Percentiles rank a stretch among this genome's conserved stretches.
These are phyloP conservation scores for Pachypsylla venusta DNA, from an alignment of 1,140 invertebrate species.

Conservation along the genomic window DNA sequence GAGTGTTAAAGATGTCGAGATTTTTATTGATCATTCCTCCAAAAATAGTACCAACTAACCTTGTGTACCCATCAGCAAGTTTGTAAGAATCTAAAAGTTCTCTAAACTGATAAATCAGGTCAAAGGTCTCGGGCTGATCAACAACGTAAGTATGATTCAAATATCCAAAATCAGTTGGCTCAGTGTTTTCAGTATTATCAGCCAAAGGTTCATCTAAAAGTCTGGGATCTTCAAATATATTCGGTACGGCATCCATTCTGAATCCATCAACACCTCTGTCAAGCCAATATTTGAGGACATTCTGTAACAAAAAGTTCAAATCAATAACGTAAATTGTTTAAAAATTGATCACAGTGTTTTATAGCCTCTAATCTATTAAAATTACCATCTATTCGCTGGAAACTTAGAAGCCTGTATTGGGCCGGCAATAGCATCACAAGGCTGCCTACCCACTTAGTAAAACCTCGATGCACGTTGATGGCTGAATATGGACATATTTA, in stretches of 20 bases:
- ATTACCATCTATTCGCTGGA: neutral
- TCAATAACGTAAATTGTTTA: too few relatives aligned
- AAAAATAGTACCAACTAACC: too few relatives aligned
- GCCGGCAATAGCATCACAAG: too few relatives aligned
- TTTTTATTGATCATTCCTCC: too few relatives aligned
- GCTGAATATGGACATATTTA: too few relatives aligned
- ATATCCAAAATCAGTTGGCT: neutral
- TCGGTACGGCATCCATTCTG: conserved; percentile 30
- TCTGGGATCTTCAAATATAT: conserved; percentile 37
- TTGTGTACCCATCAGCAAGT: neutral
- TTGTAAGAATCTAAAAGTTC: conserved; percentile 9
- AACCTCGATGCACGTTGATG: too few relatives aligned
- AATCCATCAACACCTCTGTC: conserved; percentile 38
- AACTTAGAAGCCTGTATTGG: conserved; percentile 40
- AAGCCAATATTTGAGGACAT: conserved; percentile 54
- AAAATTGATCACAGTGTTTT: too few relatives aligned
- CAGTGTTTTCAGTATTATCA: neutral
- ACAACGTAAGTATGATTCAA: conserved; percentile 44
- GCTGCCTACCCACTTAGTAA: too few relatives aligned
- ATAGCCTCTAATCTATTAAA: neutral
- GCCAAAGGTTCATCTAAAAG: conserved; percentile 9
- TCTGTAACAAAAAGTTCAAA: conserved; percentile 11
- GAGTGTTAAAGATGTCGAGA: too few relatives aligned
- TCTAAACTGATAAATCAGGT: conserved; percentile 34
- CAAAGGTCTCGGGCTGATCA: conserved; percentile 41